Evolutionary conservation across 2,113 vertebrate species (phyloP).

Genomic region (Junco hyemalis): DNA sequence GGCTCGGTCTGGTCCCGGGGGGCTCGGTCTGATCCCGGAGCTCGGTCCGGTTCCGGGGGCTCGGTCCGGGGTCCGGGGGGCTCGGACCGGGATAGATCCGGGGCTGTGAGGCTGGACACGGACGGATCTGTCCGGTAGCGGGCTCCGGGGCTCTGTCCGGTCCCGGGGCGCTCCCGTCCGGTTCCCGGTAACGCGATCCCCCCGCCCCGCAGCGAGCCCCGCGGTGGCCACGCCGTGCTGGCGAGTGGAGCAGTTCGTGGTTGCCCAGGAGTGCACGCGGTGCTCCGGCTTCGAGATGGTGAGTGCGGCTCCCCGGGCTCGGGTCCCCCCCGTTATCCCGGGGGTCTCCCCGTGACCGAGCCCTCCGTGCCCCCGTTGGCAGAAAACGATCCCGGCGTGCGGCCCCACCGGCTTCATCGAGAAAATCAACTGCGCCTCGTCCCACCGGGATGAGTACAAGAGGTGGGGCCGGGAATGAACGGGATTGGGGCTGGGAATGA

Average conservation of each 20-base stretch:
- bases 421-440: background rate
- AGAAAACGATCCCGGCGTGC: background rate
- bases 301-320: background rate
- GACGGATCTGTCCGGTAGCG: no score
- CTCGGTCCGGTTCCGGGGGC: no score
- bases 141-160: background rate
- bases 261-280: slow-evolving; percentile 72
- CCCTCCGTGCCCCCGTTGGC: background rate
- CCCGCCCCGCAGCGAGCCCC: background rate
- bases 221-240: slow-evolving; percentile 72
- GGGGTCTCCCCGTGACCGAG: background rate
- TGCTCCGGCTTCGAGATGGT: slow-evolving; percentile 79
- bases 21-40: no score
- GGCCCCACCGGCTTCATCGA: background rate
- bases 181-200: background rate
- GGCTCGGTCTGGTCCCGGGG: no score
- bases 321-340: no score
- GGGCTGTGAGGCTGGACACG: no score
- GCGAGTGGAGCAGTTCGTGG: slow-evolving; percentile 80
- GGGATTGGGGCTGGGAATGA: no score
- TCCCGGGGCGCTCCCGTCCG: background rate
- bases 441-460: background rate
- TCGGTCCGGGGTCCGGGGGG: no score
- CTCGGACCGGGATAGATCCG: background rate
- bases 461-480: background rate